A percentile compares a stretch with the other conserved stretches of the same genome.
Evolutionary conservation across 2,113 vertebrate species (phyloP).

Genomic region (Piprites chloris): DNA sequence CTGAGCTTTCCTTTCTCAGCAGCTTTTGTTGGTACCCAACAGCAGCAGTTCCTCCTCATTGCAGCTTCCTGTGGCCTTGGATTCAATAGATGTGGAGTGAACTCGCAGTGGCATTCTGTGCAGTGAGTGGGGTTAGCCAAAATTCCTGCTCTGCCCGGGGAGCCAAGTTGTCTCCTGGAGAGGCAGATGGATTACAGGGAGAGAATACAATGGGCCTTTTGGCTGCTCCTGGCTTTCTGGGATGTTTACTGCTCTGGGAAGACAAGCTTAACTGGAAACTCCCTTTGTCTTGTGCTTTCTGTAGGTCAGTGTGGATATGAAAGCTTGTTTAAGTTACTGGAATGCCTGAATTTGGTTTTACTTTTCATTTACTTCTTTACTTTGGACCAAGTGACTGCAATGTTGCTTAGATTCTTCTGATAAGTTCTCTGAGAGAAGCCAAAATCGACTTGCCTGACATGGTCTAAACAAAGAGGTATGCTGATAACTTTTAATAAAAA

Average conservation of each 20-base stretch:
- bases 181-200: not conserved
- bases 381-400: not conserved
- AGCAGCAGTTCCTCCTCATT: not conserved
- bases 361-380: not conserved
- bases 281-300: not conserved
- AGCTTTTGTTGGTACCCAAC: too few relatives aligned
- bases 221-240: not conserved
- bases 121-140: not conserved
- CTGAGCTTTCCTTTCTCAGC: too few relatives aligned
- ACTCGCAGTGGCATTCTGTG: not conserved
- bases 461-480: not conserved
- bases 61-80: not conserved
- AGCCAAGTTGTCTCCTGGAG: not conserved
- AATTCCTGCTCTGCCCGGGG: not conserved
- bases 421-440: not conserved
- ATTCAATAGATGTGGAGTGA: not conserved
- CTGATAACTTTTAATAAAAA: not conserved
- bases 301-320: not conserved
- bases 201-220: not conserved
- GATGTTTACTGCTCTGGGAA: not conserved
- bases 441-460: not conserved
- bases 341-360: not conserved
- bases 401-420: not conserved
- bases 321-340: not conserved
- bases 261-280: not conserved